These are phyloP conservation scores for Pseudochirops corinnae DNA, from an alignment of 2,797 vertebrate genomes.

Conservation along the genomic window DNA sequence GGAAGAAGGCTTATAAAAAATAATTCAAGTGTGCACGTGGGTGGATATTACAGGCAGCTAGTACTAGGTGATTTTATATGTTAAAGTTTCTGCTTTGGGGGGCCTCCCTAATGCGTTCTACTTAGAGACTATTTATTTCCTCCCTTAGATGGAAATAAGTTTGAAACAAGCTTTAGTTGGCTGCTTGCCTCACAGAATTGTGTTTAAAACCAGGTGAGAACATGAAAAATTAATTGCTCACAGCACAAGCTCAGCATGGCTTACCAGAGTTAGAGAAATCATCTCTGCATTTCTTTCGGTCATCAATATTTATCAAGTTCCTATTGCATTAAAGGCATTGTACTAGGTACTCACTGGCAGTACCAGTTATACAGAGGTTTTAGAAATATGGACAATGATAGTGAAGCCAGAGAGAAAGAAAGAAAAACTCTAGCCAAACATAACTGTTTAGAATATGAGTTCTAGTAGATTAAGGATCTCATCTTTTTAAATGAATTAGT, in stretches of 20 bases:
- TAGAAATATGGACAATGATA: not conserved
- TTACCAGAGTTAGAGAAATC: conserved; percentile 25
- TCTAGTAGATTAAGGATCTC: not conserved
- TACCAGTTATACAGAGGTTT: not conserved
- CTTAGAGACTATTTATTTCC: not conserved
- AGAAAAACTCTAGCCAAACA: not conserved
- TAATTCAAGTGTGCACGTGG: conserved; percentile 26
- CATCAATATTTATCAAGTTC: not conserved
- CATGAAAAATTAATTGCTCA: conserved; percentile 9
- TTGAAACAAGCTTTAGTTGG: conserved; percentile 5
- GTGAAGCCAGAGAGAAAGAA: not conserved
- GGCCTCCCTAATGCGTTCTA: not conserved
- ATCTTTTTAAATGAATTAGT: conserved; percentile 48
- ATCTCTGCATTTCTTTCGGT: conserved; percentile 19
- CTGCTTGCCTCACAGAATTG: conserved; percentile 38
- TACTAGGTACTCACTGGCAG: not conserved
- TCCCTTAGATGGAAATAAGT: not conserved
- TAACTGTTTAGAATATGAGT: conserved; percentile 17
- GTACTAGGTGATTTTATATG: not conserved
- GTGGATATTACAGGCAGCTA: not conserved
- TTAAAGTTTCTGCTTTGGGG: conserved; percentile 20
- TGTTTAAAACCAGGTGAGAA: conserved; percentile 36
- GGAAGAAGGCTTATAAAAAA: conserved; percentile 54
- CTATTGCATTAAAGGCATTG: not conserved
- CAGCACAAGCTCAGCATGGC: conserved; percentile 34